Conservation (phyloP, 2,113 vertebrate genomes). For the Hystrix brachyura region DNA sequence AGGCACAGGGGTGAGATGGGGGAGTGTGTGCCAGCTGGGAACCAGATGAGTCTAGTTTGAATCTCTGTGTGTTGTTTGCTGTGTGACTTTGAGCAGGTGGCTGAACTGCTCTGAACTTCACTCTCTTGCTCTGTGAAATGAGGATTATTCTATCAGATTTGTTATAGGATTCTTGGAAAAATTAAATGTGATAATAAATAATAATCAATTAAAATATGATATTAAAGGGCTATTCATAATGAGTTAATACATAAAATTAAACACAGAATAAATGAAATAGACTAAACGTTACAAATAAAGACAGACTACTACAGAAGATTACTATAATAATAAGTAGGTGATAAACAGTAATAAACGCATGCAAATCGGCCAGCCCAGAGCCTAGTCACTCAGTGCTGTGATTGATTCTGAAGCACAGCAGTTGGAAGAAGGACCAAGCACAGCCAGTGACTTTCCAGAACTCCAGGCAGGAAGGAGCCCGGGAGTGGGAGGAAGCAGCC, state of each 20-base stretch:
- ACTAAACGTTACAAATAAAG: not conserved
- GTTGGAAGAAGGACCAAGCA: not conserved
- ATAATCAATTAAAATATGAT: not conserved
- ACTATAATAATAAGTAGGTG: not conserved
- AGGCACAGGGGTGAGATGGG: not conserved
- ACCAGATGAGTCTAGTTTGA: not conserved
- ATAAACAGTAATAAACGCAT: not conserved
- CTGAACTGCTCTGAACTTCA: constrained; percentile 17
- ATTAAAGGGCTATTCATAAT: no score
- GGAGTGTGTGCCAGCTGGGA: not conserved
- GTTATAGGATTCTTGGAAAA: not conserved
- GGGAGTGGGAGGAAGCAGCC: not conserved
- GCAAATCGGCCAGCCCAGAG: not conserved
- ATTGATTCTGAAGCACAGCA: not conserved
- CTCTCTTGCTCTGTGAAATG: not conserved
- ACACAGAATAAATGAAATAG: not conserved
- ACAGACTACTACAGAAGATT: not conserved
- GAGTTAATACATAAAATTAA: not conserved
- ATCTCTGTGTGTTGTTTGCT: not conserved
- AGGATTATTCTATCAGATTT: constrained; percentile 15
- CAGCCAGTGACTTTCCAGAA: not conserved
- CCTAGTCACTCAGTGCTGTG: not conserved
- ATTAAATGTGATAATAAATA: not conserved
- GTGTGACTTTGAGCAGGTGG: not conserved
- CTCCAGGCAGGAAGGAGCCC: not conserved